Conservation (phyloP, 2,797 vertebrate genomes). For the Pangasius mekongensis region DNA sequence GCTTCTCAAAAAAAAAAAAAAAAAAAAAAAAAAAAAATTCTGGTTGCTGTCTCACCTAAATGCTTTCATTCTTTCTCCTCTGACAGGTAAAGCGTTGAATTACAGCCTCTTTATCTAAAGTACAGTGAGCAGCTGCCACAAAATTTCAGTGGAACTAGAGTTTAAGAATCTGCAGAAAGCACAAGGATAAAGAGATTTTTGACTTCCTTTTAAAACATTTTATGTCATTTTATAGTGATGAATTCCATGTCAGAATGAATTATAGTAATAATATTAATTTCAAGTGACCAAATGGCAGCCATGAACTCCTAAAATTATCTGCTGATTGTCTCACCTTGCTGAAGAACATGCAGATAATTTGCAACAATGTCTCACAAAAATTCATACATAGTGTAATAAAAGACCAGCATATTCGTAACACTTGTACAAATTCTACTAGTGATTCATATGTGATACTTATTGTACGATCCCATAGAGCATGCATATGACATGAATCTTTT, state of each 20-base stretch:
- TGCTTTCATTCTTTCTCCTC: slow-evolving; percentile 68
- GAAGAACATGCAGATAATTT: background rate
- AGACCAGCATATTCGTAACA: background rate
- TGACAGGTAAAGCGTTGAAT: slow-evolving; percentile 69
- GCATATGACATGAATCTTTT: background rate
- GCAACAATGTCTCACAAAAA: background rate
- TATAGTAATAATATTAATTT: slow-evolving; percentile 37
- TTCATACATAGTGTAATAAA: background rate
- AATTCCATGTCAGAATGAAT: slow-evolving; percentile 30
- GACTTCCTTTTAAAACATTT: slow-evolving; percentile 22
- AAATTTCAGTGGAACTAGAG: slow-evolving; percentile 55
- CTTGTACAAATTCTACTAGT: background rate
- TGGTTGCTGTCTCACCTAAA: slow-evolving; percentile 53
- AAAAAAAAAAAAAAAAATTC: slow-evolving; percentile 22
- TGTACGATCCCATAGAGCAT: background rate
- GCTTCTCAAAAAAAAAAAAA: background rate
- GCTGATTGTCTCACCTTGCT: background rate
- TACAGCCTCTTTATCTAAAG: slow-evolving; percentile 53
- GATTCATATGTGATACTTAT: background rate
- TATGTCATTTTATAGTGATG: slow-evolving; percentile 2
- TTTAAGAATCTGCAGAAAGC: slow-evolving; percentile 53
- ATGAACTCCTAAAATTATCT: slow-evolving; percentile 10
- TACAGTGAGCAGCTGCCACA: slow-evolving; percentile 52
- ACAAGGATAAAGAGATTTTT: slow-evolving; percentile 35
- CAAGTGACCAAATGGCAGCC: background rate